Evolutionary conservation across 2,797 vertebrate species (phyloP).

Genomic region (Dendrocincla tyrannina): DNA sequence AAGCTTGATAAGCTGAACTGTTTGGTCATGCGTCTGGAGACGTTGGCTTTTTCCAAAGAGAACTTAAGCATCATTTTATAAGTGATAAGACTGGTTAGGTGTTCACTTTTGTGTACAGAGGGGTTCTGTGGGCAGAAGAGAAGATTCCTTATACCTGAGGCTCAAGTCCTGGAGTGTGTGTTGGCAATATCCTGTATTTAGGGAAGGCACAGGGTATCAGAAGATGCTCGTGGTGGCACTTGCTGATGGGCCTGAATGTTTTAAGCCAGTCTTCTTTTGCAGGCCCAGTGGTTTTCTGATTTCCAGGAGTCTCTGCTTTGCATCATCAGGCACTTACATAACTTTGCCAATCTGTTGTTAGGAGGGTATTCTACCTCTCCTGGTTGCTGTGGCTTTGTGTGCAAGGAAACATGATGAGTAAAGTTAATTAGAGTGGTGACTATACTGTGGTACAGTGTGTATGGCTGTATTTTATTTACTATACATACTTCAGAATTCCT

Average conservation of each 20-base stretch:
- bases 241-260: neutral
- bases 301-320: neutral
- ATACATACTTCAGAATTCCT: neutral
- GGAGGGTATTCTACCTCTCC: neutral
- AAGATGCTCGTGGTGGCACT: neutral
- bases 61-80: neutral
- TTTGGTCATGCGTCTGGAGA: neutral
- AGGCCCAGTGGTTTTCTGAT: neutral
- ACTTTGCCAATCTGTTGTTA: neutral
- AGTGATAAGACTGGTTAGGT: neutral
- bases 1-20: neutral
- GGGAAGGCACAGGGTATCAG: neutral
- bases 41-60: neutral
- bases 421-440: neutral
- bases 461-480: conserved; percentile 9
- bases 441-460: neutral
- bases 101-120: neutral
- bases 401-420: conserved; percentile 4
- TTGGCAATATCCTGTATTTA: neutral
- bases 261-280: neutral
- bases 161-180: neutral
- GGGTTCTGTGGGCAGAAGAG: neutral
- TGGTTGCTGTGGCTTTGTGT: neutral
- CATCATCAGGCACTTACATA: neutral
- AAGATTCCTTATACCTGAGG: neutral